These are phyloP conservation scores for Sandelia bainsii DNA, from an alignment of 2,797 vertebrate species.

Conservation along the genomic window DNA sequence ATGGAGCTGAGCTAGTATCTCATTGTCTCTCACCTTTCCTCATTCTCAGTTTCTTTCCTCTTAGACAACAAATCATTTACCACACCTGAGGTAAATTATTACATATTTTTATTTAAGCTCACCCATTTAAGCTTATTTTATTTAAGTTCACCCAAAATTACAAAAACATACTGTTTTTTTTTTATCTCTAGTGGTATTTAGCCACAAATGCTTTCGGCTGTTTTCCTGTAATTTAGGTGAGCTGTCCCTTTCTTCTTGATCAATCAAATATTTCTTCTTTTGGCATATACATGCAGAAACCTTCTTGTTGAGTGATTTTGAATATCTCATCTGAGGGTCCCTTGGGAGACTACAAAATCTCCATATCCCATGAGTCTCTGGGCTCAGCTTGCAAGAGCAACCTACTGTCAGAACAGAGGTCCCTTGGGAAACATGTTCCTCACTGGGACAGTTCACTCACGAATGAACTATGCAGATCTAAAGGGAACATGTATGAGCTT, in stretches of 20 bases:
- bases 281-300: neutral
- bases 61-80: neutral
- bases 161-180: too few species aligned
- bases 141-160: too few species aligned
- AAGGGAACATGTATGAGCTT: slow-evolving; percentile 9
- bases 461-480: slow-evolving; percentile 8
- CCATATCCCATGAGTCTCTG: slow-evolving; percentile 61
- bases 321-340: slow-evolving; percentile 8
- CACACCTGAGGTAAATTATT: neutral
- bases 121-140: too few species aligned
- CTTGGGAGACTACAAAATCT: slow-evolving; percentile 36
- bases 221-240: too few species aligned
- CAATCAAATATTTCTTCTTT: neutral
- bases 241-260: too few species aligned
- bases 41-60: neutral
- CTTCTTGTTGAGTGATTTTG: neutral
- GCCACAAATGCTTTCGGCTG: too few species aligned
- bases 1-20: slow-evolving; percentile 12
- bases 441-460: slow-evolving; percentile 27
- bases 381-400: slow-evolving; percentile 71
- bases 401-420: slow-evolving; percentile 31
- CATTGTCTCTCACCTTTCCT: neutral
- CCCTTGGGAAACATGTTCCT: slow-evolving; percentile 53
- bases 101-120: too few species aligned
- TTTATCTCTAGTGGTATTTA: too few species aligned